Evolutionary conservation across 1,140 invertebrate genomes (phyloP), one percentile per base, ranked within the genome.

Genomic region (Temnothorax longispinosus): DNA sequence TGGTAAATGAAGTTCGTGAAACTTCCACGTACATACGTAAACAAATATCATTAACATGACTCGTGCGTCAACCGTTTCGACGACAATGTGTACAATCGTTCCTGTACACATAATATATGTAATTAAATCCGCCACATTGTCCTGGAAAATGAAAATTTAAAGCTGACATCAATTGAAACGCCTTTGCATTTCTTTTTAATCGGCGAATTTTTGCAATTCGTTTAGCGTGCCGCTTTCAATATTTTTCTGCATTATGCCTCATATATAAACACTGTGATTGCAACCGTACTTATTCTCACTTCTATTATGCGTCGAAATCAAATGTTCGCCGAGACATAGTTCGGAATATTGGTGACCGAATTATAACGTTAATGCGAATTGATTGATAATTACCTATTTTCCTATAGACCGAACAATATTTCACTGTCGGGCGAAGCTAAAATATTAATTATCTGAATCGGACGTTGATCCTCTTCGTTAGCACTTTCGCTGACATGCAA

Each of bases 11-110:
- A 85, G 82, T 78, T 78, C 82, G 74, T 78, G 82, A 85, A 76
- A 78, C 74, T 85, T 85, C 50, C 82, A 85, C 27, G 69, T 74
- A 72, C 47, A 8, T 65, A 52, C 82, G 82, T 64, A 47, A 78
- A 60, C 82, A 85, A 85, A 85, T 85, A 78, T 78, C 60, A 85
- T 85, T 85, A 78, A 85, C 60, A 60, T 78, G 58, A 78, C 74
- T 54, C 60, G 60, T 54, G 80, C 69, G 21, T 84, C 69, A 44
- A 60, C 41, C 80, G 32, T 84, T 60, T 62, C 54, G 41, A 58
- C 67, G 69, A 60, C 27, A 84, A 60, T 74, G 41, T 86, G 13
- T 80, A 67, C 56, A 67, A 74, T 75, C 41, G 80, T 84, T 84
- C 80, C 74, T 75, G 64, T 56, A 75, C 69, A 75, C 69, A 75